Evolutionary conservation across 2,113 vertebrate genomes (phyloP), one percentile per base, ranked within the genome.

Genomic region (Gallinago paraguaiae): DNA sequence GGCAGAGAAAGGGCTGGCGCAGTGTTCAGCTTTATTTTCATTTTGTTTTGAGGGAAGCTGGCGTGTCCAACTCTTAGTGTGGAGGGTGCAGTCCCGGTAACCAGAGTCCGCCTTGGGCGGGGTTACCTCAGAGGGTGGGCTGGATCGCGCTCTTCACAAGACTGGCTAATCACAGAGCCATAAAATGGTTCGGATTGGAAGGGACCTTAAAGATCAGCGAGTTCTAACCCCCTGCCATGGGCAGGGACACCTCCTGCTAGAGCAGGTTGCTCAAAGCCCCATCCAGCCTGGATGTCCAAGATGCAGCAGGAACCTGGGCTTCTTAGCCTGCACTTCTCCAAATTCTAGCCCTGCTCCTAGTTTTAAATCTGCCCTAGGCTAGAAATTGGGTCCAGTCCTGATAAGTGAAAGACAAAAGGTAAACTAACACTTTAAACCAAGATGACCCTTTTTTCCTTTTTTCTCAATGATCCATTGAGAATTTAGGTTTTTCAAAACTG

Each of bases 61-160:
- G 27, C 22, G 1, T 4, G 23, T 5, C 13, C 33, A 4, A 15
- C 33, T 45, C 35, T 6, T 2, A 3, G 45, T 14, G 3, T 3
- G 3, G 8, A 10, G 30, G 28, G 6, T 57, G 63, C 46, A 53
- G 17, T 7, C 48, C 27, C 10, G 15, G 17, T 16, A 18, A n/a
- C 31, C 48, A 20, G 17, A 8, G 1, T 9, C 27, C 45, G 2
- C 1, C 48, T 13, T 8, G 57, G 41, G 16, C 28, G 37, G 39
- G n/a, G 4, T 56, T 8, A 11, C 11, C 30, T 24, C 45, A 17
- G 35, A 4, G 0, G 3, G 6, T 0, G 1, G 53, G 18, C n/a
- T 41, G n/a, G n/a, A 54, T 25, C 11, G 1, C 19, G 25, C n/a
- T 30, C 45, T 45, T 17, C 82, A 69, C 30, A 17, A 37, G 14